These are phyloP conservation scores for Orthosia incerta DNA, from an alignment of 2,888 invertebrate species.

Conservation along the genomic window DNA sequence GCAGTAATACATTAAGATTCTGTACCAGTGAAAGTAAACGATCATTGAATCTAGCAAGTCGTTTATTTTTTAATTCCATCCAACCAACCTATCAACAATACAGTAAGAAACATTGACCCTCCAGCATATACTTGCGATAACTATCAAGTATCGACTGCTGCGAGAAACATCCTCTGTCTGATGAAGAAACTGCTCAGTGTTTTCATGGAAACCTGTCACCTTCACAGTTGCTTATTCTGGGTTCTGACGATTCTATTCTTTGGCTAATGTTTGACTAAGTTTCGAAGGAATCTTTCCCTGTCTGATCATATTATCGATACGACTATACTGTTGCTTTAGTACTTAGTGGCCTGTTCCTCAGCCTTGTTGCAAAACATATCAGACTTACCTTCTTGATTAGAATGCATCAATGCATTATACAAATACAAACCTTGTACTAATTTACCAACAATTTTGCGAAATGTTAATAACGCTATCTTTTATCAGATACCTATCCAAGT, in stretches of 20 bases:
- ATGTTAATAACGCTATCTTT: slow-evolving; percentile 35
- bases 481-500: slow-evolving; percentile 46
- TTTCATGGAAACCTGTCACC: not conserved
- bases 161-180: not conserved
- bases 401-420: slow-evolving; percentile 35
- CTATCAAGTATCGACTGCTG: no score
- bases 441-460: slow-evolving; percentile 32
- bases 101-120: no score
- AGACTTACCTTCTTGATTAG: slow-evolving; percentile 9
- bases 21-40: no score
- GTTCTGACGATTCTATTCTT: not conserved
- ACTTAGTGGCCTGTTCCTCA: not conserved
- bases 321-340: not conserved
- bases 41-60: no score
- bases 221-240: not conserved
- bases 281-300: not conserved
- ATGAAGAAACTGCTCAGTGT: not conserved
- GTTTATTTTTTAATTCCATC: no score
- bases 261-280: no score
- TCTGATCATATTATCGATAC: no score
- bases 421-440: slow-evolving; percentile 36
- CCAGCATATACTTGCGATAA: no score
- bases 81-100: no score
- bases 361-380: slow-evolving; percentile 14
- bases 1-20: no score